Conservation (phyloP, 2,113 vertebrate genomes). For the Tichodroma muraria region DNA sequence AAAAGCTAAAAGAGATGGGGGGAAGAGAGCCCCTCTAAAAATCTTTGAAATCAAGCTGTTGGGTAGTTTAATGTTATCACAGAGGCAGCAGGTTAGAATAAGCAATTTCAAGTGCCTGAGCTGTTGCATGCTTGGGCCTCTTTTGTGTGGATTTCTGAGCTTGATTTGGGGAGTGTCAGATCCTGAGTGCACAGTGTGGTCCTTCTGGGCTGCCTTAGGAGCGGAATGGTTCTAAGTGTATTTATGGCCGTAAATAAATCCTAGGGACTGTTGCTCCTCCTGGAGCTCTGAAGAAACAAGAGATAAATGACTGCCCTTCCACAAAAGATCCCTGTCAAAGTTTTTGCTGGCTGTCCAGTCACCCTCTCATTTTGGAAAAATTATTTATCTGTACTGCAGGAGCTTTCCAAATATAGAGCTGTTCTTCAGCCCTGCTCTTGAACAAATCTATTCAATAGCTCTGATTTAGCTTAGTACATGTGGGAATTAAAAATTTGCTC, state of each 20-base stretch:
- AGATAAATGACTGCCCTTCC: neutral
- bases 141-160: neutral
- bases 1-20: neutral
- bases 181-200: neutral
- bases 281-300: neutral
- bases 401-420: conserved; percentile 19
- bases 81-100: neutral
- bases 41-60: conserved; percentile 9
- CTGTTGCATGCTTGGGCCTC: too few species aligned
- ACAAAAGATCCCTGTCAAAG: conserved; percentile 4
- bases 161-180: neutral
- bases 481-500: neutral
- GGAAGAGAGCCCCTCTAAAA: neutral
- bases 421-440: neutral
- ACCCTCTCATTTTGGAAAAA: neutral
- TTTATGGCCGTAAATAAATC: conserved; percentile 8
- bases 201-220: neutral
- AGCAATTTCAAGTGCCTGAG: neutral
- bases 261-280: neutral
- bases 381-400: neutral
- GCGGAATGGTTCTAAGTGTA: neutral
- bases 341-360: neutral
- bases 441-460: neutral
- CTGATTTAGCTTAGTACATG: neutral
- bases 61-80: neutral